phyloP scores from a whole-genome alignment of 2,888 invertebrate species.

The Chironomus riparius region DNA sequence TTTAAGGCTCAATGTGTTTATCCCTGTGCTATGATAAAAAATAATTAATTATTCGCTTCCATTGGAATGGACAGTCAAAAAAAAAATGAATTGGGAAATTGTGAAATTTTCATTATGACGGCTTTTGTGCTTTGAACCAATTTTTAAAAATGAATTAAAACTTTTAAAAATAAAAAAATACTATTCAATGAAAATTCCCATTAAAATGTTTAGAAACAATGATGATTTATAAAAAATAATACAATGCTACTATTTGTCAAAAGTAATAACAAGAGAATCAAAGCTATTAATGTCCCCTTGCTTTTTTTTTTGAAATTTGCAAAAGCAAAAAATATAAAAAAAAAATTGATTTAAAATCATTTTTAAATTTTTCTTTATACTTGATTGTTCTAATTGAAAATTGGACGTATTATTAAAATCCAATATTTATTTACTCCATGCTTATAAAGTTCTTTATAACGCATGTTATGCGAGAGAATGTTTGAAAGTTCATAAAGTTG shows the following conservation, averaged over 20 bases:
- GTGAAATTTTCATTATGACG: background rate
- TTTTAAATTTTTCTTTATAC: no score
- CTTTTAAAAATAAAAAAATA: background rate
- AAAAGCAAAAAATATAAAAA: background rate
- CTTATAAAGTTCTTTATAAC: background rate
- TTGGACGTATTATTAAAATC: background rate
- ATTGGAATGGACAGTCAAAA: background rate
- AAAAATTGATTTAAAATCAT: no score
- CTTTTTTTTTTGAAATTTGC: no score
- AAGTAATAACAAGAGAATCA: background rate
- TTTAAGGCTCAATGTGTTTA: background rate
- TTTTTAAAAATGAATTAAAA: background rate
- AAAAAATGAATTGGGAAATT: background rate
- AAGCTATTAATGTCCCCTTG: background rate
- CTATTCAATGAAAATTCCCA: background rate
- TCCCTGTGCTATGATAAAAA: background rate
- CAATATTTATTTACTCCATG: background rate
- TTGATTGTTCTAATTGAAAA: no score
- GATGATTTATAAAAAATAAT: background rate
- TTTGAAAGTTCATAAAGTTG: background rate
- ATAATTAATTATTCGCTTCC: no score
- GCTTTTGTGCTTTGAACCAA: no score
- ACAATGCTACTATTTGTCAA: background rate
- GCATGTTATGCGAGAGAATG: background rate
- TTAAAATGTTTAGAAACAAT: background rate